A percentile compares a stretch with the other conserved stretches of the same genome.
Evolutionary conservation across 2,888 invertebrate genomes (phyloP).

Genomic region (Steromphala cineraria): DNA sequence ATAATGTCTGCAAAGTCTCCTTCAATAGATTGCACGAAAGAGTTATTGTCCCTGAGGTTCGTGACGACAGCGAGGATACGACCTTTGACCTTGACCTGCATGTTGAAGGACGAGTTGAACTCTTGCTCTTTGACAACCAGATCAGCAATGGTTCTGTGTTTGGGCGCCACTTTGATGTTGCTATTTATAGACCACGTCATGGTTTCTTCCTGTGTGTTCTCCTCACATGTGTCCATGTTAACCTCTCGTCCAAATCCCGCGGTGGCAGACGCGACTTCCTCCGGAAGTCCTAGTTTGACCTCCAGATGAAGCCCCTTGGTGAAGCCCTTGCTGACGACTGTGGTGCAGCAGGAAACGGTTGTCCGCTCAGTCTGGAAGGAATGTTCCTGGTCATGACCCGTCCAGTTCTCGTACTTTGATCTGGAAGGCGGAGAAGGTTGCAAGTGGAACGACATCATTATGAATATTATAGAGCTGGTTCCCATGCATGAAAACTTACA

Average conservation of each 20-base stretch:
- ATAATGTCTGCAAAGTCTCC: slow-evolving; percentile 68
- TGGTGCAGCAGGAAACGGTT: slow-evolving; percentile 67
- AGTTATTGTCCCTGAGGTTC: slow-evolving; percentile 74
- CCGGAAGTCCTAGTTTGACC: slow-evolving; percentile 76
- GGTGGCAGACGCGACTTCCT: slow-evolving; percentile 73
- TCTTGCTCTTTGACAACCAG: slow-evolving; percentile 76
- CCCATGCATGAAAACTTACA: no score
- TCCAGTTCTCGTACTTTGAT: slow-evolving; percentile 72
- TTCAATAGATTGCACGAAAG: slow-evolving; percentile 71
- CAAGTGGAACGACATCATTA: no score
- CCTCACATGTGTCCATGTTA: slow-evolving; percentile 71
- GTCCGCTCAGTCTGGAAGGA: slow-evolving; percentile 71
- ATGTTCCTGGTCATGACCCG: slow-evolving; percentile 68
- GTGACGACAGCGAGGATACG: slow-evolving; percentile 71
- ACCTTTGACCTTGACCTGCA: slow-evolving; percentile 71
- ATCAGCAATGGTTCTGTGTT: slow-evolving; percentile 73
- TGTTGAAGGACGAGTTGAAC: slow-evolving; percentile 74
- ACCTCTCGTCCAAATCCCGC: slow-evolving; percentile 75
- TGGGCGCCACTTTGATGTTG: slow-evolving; percentile 73
- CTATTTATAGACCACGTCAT: slow-evolving; percentile 77
- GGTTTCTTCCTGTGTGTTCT: slow-evolving; percentile 70
- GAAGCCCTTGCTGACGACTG: slow-evolving; percentile 65
- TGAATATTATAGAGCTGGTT: no score
- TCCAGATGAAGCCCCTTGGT: slow-evolving; percentile 75
- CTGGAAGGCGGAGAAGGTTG: slow-evolving; percentile 32